Base-by-base conservation (phyloP, 2,113 vertebrate species). In the Tragelaphus imberbis region DNA sequence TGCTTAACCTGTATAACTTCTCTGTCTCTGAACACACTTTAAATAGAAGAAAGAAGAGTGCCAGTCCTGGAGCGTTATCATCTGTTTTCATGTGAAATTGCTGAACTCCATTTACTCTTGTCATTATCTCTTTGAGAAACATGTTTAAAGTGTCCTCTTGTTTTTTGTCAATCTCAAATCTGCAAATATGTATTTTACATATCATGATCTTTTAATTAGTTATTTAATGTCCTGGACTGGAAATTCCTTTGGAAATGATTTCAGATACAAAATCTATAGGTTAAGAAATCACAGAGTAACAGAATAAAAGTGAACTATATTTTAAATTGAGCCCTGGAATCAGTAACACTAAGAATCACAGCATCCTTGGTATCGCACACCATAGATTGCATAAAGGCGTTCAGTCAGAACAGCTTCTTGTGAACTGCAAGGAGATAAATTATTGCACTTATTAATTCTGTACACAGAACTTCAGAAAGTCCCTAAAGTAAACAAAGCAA, bases 401-500 rank as follows among this genome's bases (percentile, higher is more conserved):
- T 49, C 47, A 36, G 14, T 28, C 33, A 36, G 53, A 82, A 58
- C 0, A 44, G 16, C 5, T 82, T 36, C 47, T 80, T 8, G n/a
- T 4, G 3, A 81, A 86, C 4, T 12, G 15, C 12, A 12, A 49
- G 47, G 81, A 55, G 47, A 51, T 11, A 61, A 63, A 86, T 88
- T 13, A 61, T 92, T 27, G 79, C 33, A 47, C 68, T 96, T 85
- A 80, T 56, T 86, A 92, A 91, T 96, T 94, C 88, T 47, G 56
- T 55, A 3, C 88, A 86, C 84, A 97, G 84, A 96, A 68, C 51
- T 80, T 56, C 88, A 90, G 51, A 92, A 51, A 80, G 84, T 92
- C 97, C 92, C 95, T n/a, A 0, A 28, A 97, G 96, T 92, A 92
- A 95, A 95, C 49, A 94, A 75, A 5, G 49, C 28, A 7, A 85